These are phyloP conservation scores for Parnassius mnemosyne DNA, from an alignment of 2,888 invertebrate species.

Conservation along the genomic window DNA sequence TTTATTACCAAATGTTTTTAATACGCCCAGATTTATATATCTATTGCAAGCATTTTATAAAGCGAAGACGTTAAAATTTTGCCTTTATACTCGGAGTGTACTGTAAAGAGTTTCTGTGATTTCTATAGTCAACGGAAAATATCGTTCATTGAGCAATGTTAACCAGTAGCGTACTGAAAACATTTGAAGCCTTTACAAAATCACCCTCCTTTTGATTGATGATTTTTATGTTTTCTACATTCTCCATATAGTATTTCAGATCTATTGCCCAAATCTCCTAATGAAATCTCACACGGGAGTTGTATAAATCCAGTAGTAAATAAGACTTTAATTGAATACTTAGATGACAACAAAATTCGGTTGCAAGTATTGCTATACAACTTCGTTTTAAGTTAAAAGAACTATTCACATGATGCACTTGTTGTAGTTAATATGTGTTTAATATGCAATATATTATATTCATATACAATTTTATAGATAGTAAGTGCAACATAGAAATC, in stretches of 20 bases:
- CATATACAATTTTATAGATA: too few relatives aligned
- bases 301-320: conserved; percentile 65
- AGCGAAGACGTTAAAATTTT: conserved; percentile 1
- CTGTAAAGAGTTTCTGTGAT: conserved; percentile 48
- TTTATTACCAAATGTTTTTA: too few relatives aligned
- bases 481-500: too few relatives aligned
- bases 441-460: too few relatives aligned
- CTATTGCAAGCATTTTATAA: too few relatives aligned
- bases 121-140: conserved; percentile 70
- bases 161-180: conserved; percentile 74
- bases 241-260: conserved; percentile 71
- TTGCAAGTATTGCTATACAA: too few relatives aligned
- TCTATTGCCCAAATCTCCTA: conserved; percentile 59
- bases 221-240: conserved; percentile 72
- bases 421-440: too few relatives aligned
- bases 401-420: too few relatives aligned
- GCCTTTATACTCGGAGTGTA: conserved; percentile 27
- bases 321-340: conserved; percentile 54
- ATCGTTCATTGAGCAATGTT: conserved; percentile 73
- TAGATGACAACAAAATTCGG: too few relatives aligned
- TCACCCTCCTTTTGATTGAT: conserved; percentile 70
- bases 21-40: too few relatives aligned
- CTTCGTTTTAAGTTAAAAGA: too few relatives aligned
- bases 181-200: conserved; percentile 73
- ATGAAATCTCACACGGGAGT: conserved; percentile 63